These are phyloP conservation scores for Magallana angulata DNA, from an alignment of 1,140 invertebrate species.

Conservation along the genomic window DNA sequence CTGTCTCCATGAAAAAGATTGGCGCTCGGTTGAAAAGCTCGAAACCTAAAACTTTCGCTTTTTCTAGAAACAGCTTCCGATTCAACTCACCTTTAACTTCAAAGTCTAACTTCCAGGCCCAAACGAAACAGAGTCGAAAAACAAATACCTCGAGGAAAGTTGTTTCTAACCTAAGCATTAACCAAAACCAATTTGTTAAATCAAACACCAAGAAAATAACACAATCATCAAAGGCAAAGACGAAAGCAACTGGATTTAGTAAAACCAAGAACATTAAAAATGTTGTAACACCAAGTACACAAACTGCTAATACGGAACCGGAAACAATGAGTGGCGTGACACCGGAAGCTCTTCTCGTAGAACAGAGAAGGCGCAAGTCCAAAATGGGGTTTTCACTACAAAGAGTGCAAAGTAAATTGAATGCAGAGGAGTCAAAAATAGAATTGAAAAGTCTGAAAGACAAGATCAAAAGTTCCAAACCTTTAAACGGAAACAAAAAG, in stretches of 20 bases:
- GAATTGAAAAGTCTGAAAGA: background rate
- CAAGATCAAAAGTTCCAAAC: background rate
- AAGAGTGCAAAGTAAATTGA: background rate
- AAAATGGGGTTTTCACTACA: background rate
- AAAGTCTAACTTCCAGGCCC: background rate
- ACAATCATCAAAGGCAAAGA: background rate
- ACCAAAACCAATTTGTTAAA: background rate
- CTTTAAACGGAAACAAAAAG: background rate
- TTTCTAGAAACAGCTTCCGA: slow-evolving; percentile 9
- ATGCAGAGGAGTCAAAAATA: background rate
- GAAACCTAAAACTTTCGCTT: background rate
- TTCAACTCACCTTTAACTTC: background rate
- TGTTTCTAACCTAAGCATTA: background rate
- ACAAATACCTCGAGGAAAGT: background rate
- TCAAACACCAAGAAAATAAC: background rate
- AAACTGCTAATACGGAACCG: background rate
- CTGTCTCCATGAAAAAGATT: background rate
- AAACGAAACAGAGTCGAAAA: background rate
- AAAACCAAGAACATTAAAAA: background rate
- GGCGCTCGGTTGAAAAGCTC: background rate
- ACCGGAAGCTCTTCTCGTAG: background rate
- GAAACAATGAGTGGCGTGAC: background rate
- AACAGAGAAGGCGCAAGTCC: background rate
- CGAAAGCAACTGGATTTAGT: background rate
- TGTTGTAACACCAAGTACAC: background rate